Base-by-base conservation (phyloP, 35 echinoderm and acorn worm genomes). In the Anneissia japonica region DNA sequence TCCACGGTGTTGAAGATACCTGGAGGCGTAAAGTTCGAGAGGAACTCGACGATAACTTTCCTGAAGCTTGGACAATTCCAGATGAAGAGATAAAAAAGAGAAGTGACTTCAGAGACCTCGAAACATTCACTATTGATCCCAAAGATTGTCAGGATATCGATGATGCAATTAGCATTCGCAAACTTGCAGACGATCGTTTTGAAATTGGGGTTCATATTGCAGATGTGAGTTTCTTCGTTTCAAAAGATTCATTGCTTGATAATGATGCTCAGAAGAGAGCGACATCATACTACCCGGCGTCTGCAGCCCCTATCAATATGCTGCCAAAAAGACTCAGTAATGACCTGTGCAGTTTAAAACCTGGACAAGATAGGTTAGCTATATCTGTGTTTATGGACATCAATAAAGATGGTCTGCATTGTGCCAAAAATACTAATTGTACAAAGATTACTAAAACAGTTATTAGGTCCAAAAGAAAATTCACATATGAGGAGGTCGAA, bases 161-260 rank as follows among this genome's bases (percentile, higher is more conserved):
- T 51, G 95, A 97, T 91, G 95, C 95, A n/a, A 35, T 97, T 32
- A 93, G 91, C 38, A 46, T 93, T 31, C 82, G 85, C 12, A 12
- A 30, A 23, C 51, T 93, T 17, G 28, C 46, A 0, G 82, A 93
- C 17, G 51, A 87, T 45, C 28, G 10, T 40, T 91, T 85, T 30
- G 73, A 43, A 72, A 83, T 97, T 86, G 95, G 91, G 9, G 73
- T 97, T 35, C 95, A 97, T 86, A 97, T 97, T 38, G 95, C 95
- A 35, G 95, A 97, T 87, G 95, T 97, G 5, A 85, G 88, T 29
- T 97, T 88, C 88, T 97, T 97, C 76, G 85, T 93, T 13, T 72
- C 46, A 34, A 84, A 88, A 39, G 88, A 78, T 36, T 81, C 82
- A 77, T 34, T 77, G 14, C 72, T 97, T 26, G 95, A 97, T 77